phyloP scores from a whole-genome alignment of 2,113 vertebrate species.

The Ameiurus melas region DNA sequence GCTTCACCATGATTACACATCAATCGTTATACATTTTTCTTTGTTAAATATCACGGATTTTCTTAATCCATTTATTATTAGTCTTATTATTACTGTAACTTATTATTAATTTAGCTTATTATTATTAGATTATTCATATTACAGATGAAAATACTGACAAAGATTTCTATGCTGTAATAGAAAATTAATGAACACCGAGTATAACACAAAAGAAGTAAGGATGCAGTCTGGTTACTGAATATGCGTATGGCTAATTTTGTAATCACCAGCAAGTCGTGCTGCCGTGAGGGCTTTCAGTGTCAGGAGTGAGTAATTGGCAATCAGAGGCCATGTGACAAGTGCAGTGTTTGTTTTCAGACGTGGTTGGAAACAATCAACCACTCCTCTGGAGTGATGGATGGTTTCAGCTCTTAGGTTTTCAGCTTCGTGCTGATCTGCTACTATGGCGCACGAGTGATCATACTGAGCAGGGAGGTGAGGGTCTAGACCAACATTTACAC shows the following conservation, averaged over 20 bases:
- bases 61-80: neutral
- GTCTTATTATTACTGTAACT: neutral
- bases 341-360: slow-evolving; percentile 43
- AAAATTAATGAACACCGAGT: neutral
- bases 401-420: slow-evolving; percentile 11
- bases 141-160: neutral
- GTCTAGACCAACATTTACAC: slow-evolving; percentile 45
- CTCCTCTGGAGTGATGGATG: slow-evolving; percentile 31
- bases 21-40: neutral
- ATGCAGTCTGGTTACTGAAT: neutral
- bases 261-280: neutral
- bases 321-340: slow-evolving; percentile 42
- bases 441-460: slow-evolving; percentile 15
- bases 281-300: neutral
- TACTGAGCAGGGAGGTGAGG: slow-evolving; percentile 28
- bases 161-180: neutral
- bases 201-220: neutral
- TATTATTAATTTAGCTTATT: neutral
- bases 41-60: neutral
- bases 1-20: neutral
- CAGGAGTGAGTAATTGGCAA: slow-evolving; percentile 44
- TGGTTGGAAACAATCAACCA: slow-evolving; percentile 29
- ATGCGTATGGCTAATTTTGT: neutral
- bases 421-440: slow-evolving; percentile 20
- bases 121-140: no score